Conservation (phyloP, 1,140 invertebrate genomes). For the Dreissena rostriformis region DNA sequence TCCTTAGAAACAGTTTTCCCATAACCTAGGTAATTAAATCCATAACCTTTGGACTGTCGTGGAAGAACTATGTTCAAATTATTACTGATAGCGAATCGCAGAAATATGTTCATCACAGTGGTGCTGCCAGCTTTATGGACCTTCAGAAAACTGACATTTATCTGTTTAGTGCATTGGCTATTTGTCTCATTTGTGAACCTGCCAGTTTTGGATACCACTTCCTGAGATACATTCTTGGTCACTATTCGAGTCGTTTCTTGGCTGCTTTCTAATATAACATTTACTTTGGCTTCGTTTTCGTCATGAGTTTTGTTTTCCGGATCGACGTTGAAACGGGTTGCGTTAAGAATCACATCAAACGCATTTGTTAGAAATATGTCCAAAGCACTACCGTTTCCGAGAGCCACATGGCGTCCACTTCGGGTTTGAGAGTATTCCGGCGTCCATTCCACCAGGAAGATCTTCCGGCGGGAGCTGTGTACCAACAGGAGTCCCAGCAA, state of each 20-base stretch:
- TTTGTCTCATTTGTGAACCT: neutral
- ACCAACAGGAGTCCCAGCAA: neutral
- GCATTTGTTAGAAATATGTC: no score
- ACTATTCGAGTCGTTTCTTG: neutral
- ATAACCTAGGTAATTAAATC: conserved; percentile 59
- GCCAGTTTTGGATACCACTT: neutral
- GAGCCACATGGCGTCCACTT: neutral
- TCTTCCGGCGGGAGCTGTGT: conserved; percentile 1
- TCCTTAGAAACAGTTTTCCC: conserved; percentile 34
- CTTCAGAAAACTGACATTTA: conserved; percentile 70
- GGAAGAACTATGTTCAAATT: conserved; percentile 69
- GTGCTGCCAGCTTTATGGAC: conserved; percentile 75
- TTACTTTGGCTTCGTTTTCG: neutral
- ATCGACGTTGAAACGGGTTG: neutral
- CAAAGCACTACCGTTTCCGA: no score
- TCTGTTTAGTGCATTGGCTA: conserved; percentile 38
- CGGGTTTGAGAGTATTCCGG: neutral
- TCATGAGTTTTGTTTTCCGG: neutral
- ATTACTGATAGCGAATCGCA: conserved; percentile 64
- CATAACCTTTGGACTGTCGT: conserved; percentile 22
- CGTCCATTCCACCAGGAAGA: neutral
- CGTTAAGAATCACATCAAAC: no score
- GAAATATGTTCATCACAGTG: conserved; percentile 71
- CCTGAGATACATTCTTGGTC: neutral
- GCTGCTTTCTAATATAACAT: neutral